phyloP scores from a whole-genome alignment of 2,888 invertebrate genomes.

The Buathra laborator region DNA sequence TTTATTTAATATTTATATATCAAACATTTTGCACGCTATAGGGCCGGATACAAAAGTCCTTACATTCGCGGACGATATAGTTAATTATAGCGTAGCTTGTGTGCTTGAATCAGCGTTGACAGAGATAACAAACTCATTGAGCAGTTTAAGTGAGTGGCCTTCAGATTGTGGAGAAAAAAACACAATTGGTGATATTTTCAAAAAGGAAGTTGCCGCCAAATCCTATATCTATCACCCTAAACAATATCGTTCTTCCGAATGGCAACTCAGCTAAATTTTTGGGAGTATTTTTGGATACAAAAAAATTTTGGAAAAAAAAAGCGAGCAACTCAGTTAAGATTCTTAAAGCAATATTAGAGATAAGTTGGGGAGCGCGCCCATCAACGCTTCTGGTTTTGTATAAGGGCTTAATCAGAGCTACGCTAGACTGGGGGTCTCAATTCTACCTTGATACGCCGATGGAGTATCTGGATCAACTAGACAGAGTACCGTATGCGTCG shows the following conservation, averaged over 20 bases:
- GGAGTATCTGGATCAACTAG: neutral
- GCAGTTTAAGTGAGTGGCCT: neutral
- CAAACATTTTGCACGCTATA: neutral
- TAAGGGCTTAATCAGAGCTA: slow-evolving; percentile 32
- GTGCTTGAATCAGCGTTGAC: neutral
- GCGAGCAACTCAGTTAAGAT: neutral
- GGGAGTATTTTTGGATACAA: slow-evolving; percentile 4
- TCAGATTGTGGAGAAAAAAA: slow-evolving; percentile 3
- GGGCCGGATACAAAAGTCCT: neutral
- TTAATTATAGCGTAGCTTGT: neutral
- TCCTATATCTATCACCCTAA: neutral
- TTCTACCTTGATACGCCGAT: slow-evolving; percentile 6
- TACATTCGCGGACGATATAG: slow-evolving; percentile 6
- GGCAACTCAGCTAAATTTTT: slow-evolving; percentile 7
- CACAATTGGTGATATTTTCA: slow-evolving; percentile 18
- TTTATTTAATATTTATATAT: slow-evolving; percentile 22
- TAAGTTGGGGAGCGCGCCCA: slow-evolving; percentile 9
- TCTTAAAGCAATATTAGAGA: slow-evolving; percentile 12
- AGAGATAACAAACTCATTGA: neutral
- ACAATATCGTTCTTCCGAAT: neutral
- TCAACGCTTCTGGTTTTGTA: neutral
- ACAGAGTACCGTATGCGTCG: slow-evolving; percentile 22
- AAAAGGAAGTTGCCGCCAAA: neutral
- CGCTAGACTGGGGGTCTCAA: slow-evolving; percentile 39
- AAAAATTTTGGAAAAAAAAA: slow-evolving; percentile 6